phyloP scores from a whole-genome alignment of 2,888 invertebrate species.

The Cerastis leucographa region DNA sequence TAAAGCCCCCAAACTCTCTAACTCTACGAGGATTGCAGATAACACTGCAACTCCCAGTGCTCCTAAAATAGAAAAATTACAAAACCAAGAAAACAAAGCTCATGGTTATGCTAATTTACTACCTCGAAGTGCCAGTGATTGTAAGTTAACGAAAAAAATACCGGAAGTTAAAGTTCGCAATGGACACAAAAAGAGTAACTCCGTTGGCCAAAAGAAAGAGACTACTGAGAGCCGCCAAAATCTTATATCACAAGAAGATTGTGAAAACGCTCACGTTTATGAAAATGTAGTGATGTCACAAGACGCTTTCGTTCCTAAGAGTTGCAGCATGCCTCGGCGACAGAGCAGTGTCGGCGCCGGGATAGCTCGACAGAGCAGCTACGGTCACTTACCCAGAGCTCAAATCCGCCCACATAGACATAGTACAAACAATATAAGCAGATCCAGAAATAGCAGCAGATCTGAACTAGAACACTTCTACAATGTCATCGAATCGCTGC shows the following conservation, averaged over 20 bases:
- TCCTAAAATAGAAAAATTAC: slow-evolving; percentile 76
- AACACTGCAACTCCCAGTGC: slow-evolving; percentile 66
- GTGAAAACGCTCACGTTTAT: slow-evolving; percentile 85
- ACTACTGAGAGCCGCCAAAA: slow-evolving; percentile 89
- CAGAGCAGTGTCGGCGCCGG: slow-evolving; percentile 78
- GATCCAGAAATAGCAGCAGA: slow-evolving; percentile 78
- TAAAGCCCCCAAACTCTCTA: slow-evolving; percentile 80
- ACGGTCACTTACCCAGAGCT: slow-evolving; percentile 83
- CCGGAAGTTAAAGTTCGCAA: slow-evolving; percentile 78
- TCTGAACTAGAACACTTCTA: slow-evolving; percentile 85
- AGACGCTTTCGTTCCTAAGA: slow-evolving; percentile 83
- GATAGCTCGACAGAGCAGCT: slow-evolving; percentile 84
- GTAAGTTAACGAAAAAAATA: slow-evolving; percentile 81
- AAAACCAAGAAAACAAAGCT: slow-evolving; percentile 71
- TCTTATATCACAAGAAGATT: slow-evolving; percentile 84
- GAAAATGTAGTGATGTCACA: slow-evolving; percentile 83
- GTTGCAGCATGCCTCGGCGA: slow-evolving; percentile 88
- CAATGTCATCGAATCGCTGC: slow-evolving; percentile 83
- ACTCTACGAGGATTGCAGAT: slow-evolving; percentile 75
- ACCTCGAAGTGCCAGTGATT: slow-evolving; percentile 87
- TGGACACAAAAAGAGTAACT: slow-evolving; percentile 87
- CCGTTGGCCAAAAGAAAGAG: slow-evolving; percentile 85
- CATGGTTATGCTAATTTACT: slow-evolving; percentile 86
- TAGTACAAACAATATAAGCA: slow-evolving; percentile 80
- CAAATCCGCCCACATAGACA: slow-evolving; percentile 82